phyloP scores from a whole-genome alignment of 2,797 vertebrate species.

The Acanthurus leucopareius region DNA sequence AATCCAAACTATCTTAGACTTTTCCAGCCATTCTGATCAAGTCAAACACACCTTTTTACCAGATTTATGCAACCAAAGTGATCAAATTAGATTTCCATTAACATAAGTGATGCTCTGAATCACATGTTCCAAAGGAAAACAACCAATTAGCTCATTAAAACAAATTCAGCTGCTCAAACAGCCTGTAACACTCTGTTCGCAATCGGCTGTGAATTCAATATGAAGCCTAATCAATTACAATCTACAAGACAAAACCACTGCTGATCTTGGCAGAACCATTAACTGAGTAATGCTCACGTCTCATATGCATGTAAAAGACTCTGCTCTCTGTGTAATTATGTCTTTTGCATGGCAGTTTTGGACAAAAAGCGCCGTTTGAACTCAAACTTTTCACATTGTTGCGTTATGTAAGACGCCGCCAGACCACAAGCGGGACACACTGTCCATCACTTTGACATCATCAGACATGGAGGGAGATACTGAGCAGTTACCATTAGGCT shows the following conservation, averaged over 20 bases:
- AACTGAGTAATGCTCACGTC: background rate
- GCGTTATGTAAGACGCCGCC: background rate
- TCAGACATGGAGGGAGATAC: constrained; percentile 12
- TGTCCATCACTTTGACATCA: no score
- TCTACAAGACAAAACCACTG: constrained; percentile 2
- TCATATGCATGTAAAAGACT: background rate
- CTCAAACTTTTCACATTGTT: background rate
- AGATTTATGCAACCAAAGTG: background rate
- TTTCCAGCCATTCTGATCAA: background rate
- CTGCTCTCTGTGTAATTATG: background rate
- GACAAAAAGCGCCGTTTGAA: background rate
- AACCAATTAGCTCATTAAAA: constrained; percentile 5
- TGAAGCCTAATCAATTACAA: background rate
- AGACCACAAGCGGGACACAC: background rate
- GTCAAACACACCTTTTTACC: constrained; percentile 1
- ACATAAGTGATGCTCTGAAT: background rate
- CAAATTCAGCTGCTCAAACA: background rate
- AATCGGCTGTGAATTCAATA: constrained; percentile 11
- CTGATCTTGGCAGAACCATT: constrained; percentile 8
- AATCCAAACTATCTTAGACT: background rate
- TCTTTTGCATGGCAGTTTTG: constrained; percentile 14
- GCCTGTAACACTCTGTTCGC: background rate
- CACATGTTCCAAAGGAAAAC: background rate
- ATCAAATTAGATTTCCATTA: background rate
- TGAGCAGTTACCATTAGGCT: background rate